phyloP scores from a whole-genome alignment of 2,888 invertebrate genomes.

The Sphecodes monilicornis region DNA sequence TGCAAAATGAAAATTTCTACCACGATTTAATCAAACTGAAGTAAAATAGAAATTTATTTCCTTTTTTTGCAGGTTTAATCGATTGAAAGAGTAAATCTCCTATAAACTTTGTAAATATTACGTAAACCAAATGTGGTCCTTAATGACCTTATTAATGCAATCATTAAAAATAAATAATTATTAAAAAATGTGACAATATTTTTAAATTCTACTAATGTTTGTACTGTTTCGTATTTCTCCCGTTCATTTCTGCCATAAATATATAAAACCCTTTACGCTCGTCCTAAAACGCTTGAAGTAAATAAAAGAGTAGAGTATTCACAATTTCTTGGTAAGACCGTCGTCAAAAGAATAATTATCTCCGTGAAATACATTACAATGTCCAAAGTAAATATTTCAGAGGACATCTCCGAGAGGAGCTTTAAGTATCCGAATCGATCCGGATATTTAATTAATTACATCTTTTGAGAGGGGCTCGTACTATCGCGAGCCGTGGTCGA shows the following conservation, averaged over 20 bases:
- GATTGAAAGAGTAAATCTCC: no score
- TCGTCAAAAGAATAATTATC: background rate
- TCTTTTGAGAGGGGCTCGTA: background rate
- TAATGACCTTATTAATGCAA: background rate
- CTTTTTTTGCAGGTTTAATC: no score
- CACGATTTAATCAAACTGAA: no score
- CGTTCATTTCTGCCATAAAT: no score
- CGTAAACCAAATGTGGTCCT: background rate
- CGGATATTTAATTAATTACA: background rate
- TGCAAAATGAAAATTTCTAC: no score
- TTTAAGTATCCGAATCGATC: background rate
- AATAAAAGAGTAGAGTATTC: no score
- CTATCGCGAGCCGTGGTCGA: background rate
- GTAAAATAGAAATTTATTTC: no score
- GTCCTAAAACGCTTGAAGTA: no score
- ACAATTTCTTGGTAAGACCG: no score
- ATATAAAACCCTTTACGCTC: no score
- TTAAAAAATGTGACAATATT: no score
- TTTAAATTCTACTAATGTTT: no score
- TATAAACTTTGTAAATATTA: background rate
- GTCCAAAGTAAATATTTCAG: background rate
- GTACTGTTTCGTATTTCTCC: background rate
- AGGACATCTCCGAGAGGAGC: background rate
- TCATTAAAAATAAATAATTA: background rate
- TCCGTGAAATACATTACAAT: background rate